Conservation (phyloP, 2,888 invertebrate species). For the Meiosimyza platycephala region DNA sequence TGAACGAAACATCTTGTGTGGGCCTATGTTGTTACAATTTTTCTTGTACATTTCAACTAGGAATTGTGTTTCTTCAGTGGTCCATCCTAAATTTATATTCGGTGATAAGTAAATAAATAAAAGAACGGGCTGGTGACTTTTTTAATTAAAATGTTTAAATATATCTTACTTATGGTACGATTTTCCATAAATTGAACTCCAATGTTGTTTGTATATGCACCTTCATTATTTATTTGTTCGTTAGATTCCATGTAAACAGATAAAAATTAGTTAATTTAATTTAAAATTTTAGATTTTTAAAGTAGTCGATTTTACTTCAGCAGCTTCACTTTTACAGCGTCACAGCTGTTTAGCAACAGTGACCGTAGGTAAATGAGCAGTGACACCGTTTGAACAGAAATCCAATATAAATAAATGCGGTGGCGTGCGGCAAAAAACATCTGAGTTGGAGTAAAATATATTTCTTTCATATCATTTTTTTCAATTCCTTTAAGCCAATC, state of each 20-base stretch:
- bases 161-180: not conserved
- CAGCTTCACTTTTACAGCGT: no score
- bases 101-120: not conserved
- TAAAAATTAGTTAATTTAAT: no score
- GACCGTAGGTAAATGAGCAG: no score
- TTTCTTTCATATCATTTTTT: no score
- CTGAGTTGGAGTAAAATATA: no score
- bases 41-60: slow-evolving; percentile 22
- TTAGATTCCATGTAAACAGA: slow-evolving; percentile 4
- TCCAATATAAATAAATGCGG: no score
- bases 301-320: no score
- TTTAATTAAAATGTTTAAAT: not conserved
- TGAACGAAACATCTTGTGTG: slow-evolving; percentile 1
- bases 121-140: not conserved
- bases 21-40: slow-evolving; percentile 19
- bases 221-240: not conserved
- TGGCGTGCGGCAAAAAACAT: no score
- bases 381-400: no score
- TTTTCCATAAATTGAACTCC: not conserved
- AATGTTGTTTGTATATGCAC: not conserved
- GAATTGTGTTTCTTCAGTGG: slow-evolving; percentile 24
- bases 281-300: no score
- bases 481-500: no score
- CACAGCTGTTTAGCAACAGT: no score
- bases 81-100: slow-evolving; percentile 6